Percentiles rank a stretch among this genome's conserved stretches.
These are phyloP conservation scores for Diabrotica balteata DNA, from an alignment of 2,888 invertebrate species.

Conservation along the genomic window DNA sequence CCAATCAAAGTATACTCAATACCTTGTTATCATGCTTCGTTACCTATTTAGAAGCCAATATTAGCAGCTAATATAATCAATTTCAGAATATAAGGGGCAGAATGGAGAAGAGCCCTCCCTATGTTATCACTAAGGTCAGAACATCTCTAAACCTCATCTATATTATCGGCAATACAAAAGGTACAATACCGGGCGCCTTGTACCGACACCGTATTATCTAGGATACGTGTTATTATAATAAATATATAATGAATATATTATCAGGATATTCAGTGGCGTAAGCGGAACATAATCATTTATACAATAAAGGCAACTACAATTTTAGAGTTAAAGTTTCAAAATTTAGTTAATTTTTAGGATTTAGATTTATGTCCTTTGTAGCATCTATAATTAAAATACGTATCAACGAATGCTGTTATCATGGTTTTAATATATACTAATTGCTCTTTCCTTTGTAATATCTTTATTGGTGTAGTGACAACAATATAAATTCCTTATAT, in stretches of 20 bases:
- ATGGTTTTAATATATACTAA: too few relatives aligned
- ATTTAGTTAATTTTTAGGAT: too few relatives aligned
- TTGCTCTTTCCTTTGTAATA: too few relatives aligned
- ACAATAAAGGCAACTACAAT: too few relatives aligned
- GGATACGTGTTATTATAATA: slow-evolving; percentile 26
- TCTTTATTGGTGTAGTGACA: too few relatives aligned
- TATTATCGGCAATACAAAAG: slow-evolving; percentile 20
- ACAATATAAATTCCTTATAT: too few relatives aligned
- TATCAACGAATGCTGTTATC: too few relatives aligned
- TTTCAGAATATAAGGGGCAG: slow-evolving; percentile 14
- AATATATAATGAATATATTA: slow-evolving; percentile 29
- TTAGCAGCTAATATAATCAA: slow-evolving; percentile 24
- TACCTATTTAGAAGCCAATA: slow-evolving; percentile 21
- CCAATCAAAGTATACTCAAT: slow-evolving; percentile 1
- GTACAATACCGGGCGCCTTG: slow-evolving; percentile 12
- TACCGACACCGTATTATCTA: slow-evolving; percentile 18
- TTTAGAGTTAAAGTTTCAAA: too few relatives aligned
- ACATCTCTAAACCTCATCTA: slow-evolving; percentile 14
- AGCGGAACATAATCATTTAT: too few relatives aligned
- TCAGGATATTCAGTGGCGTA: slow-evolving; percentile 3
- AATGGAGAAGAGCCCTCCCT: slow-evolving; percentile 4
- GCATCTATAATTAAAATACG: too few relatives aligned
- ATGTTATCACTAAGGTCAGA: slow-evolving; percentile 22
- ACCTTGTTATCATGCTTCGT: slow-evolving; percentile 13
- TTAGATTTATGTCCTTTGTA: too few relatives aligned